Conservation (phyloP, 2,888 invertebrate genomes). For the Drosophila hamatofila region DNA sequence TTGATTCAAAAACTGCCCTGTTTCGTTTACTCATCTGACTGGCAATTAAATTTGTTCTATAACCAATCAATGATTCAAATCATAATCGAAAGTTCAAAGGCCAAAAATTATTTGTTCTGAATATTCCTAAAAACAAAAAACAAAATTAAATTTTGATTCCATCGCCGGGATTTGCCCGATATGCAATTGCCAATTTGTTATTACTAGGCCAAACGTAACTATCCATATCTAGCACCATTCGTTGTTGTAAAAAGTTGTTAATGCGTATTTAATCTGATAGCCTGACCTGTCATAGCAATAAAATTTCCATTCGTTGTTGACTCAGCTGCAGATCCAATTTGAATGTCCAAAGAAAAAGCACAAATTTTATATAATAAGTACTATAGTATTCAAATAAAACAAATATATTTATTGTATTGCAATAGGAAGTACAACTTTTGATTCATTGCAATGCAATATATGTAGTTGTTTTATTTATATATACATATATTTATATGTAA, state of each 20-base stretch:
- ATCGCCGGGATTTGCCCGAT: slow-evolving; percentile 17
- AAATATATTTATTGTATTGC: background rate
- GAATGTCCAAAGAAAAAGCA: background rate
- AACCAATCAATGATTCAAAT: slow-evolving; percentile 5
- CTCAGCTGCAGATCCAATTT: background rate
- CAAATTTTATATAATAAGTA: background rate
- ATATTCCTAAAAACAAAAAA: background rate
- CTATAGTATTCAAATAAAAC: background rate
- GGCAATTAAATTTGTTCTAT: slow-evolving; percentile 11
- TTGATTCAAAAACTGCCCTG: slow-evolving; percentile 11
- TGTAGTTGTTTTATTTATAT: too few species aligned
- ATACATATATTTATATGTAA: background rate
- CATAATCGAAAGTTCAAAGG: background rate
- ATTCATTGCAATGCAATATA: too few species aligned
- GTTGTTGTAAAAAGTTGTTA: slow-evolving; percentile 13
- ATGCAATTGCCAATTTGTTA: slow-evolving; percentile 6
- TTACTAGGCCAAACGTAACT: slow-evolving; percentile 9
- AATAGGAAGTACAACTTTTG: background rate
- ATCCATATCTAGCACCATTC: background rate
- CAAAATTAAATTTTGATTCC: too few species aligned
- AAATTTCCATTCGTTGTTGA: slow-evolving; percentile 2
- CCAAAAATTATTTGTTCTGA: background rate
- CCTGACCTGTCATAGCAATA: background rate
- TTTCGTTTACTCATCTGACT: slow-evolving; percentile 47
- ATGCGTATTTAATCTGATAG: slow-evolving; percentile 10